Base-by-base conservation (phyloP, 2,888 invertebrate genomes). In the Buathra laborator region DNA sequence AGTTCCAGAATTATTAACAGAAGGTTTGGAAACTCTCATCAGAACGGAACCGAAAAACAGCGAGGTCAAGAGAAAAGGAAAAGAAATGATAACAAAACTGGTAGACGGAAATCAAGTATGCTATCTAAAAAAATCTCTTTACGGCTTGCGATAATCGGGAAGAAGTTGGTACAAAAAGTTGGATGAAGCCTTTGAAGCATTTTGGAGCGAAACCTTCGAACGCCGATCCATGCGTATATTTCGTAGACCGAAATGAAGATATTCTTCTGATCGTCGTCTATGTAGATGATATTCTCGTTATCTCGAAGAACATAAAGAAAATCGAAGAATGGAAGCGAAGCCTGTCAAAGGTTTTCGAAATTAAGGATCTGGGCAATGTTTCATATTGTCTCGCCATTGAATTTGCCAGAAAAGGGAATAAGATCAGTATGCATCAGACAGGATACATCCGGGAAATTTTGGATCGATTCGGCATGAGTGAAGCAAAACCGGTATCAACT, bases 221-320 rank as follows among this genome's bases (percentile, higher is more conserved):
- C 9, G 71, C 76, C 6, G 82, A 86, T 44, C 84, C 86, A 0
- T 89, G 89, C 72, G n/a, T 89, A 19, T 90, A 87, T 75, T 68
- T 59, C 10, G 53, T 81, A 1, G 76, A 46, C 10, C 51, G 43
- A 56, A 87, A 81, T 16, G 80, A 87, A 46, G 53, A 86, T 37
- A n/a, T 84, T 16, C 2, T 24, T 24, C 24, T 24, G 24, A 24
- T 24, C 24, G 81, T 81, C 10, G 81, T 89, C 1, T 90, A 89
- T 68, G 90, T 90, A 3, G 88, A 91, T 53, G 90, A 90, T 48
- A 87, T 90, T 24, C 37, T 90, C 7, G 70, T 89, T 12, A 79
- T 78, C 7, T 89, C 86, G 7, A 80, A 68, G 19, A 67, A 86
- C 81, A 4, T 32, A n/a, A 46, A 70, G n/a, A 71, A 53, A 16